Evolutionary conservation across 2,113 vertebrate genomes (phyloP).

Genomic region (Hassar affinis): DNA sequence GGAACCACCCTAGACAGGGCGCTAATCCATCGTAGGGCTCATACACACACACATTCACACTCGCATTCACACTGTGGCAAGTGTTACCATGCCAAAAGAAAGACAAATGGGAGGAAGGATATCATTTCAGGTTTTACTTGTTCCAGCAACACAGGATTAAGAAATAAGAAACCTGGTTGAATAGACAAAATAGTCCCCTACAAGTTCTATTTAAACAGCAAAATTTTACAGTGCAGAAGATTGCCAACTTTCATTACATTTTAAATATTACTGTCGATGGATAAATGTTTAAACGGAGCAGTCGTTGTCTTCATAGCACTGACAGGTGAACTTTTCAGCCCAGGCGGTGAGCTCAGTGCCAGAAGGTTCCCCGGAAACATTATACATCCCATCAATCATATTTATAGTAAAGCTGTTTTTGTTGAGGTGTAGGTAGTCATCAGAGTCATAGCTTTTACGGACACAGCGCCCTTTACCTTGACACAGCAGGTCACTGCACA

Average conservation of each 20-base stretch:
- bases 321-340: slow-evolving; percentile 66
- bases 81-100: background rate
- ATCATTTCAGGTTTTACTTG: background rate
- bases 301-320: slow-evolving; percentile 62
- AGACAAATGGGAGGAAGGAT: background rate
- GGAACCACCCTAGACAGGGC: too few species aligned
- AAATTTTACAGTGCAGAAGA: background rate
- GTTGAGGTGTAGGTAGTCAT: slow-evolving; percentile 80
- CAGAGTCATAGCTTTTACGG: slow-evolving; percentile 75
- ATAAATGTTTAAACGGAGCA: slow-evolving; percentile 47
- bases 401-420: slow-evolving; percentile 58
- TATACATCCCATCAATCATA: slow-evolving; percentile 51
- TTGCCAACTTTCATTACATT: background rate
- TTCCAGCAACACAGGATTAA: background rate
- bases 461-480: slow-evolving; percentile 75
- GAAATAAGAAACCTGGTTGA: background rate
- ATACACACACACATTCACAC: too few species aligned
- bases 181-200: too few species aligned
- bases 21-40: too few species aligned
- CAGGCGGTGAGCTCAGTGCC: slow-evolving; percentile 55
- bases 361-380: slow-evolving; percentile 58
- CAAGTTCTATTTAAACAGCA: too few species aligned
- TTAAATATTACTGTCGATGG: background rate
- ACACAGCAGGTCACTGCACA: slow-evolving; percentile 81
- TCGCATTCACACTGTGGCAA: too few species aligned